Conservation (phyloP, 2,888 invertebrate genomes). For the Cremastinae sp. region DNA sequence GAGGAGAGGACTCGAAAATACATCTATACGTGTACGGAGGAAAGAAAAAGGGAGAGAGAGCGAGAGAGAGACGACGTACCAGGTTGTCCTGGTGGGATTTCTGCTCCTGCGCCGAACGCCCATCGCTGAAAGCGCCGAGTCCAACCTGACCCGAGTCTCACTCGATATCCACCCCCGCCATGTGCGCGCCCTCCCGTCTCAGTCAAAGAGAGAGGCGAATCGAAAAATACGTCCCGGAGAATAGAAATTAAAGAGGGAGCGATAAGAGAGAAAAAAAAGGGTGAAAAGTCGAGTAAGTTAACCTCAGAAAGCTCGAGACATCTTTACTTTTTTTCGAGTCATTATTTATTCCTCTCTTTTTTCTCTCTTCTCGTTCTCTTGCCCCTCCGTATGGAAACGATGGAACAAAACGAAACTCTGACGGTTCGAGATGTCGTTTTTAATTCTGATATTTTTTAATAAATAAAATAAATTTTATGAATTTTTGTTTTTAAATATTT, state of each 20-base stretch:
- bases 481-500: too few species aligned
- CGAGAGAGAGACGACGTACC: constrained; percentile 17
- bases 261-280: constrained; percentile 7
- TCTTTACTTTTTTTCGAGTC: too few species aligned
- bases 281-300: constrained; percentile 25
- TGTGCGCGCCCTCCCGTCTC: constrained; percentile 25
- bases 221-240: background rate
- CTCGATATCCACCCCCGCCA: constrained; percentile 66
- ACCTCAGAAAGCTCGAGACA: too few species aligned
- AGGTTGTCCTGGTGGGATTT: constrained; percentile 72
- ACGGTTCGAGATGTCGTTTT: too few species aligned
- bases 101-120: constrained; percentile 75
- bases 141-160: constrained; percentile 70
- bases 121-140: constrained; percentile 64
- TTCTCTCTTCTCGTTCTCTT: background rate
- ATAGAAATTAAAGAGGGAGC: constrained; percentile 17
- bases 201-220: constrained; percentile 1
- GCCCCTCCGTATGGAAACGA: background rate
- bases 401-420: too few species aligned
- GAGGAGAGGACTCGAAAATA: background rate
- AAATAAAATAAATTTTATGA: too few species aligned
- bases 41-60: background rate
- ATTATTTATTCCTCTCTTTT: too few species aligned
- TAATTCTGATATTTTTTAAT: too few species aligned
- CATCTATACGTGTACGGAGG: constrained; percentile 1